phyloP scores from a whole-genome alignment of 1,140 invertebrate species.

The Bombus soroeensis region DNA sequence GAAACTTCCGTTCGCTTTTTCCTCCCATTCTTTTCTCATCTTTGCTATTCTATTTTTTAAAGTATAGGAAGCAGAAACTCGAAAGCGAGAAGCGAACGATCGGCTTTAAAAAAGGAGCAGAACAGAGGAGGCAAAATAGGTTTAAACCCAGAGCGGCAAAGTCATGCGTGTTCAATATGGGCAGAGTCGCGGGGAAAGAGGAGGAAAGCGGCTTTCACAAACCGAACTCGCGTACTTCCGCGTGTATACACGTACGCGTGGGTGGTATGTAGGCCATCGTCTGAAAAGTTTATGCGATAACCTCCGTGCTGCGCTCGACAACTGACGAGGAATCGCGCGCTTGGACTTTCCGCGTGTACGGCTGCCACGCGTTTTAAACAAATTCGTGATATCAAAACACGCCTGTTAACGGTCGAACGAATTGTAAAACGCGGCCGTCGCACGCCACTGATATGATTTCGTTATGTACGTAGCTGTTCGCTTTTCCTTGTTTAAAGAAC shows the following conservation, averaged over 20 bases:
- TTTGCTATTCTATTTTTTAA: not conserved
- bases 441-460: not conserved
- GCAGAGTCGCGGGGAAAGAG: not conserved
- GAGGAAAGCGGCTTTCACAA: conserved; percentile 29
- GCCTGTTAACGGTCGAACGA: not conserved
- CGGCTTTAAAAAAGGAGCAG: not conserved
- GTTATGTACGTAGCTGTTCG: too few species aligned
- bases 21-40: not conserved
- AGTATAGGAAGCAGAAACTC: not conserved
- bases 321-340: conserved; percentile 1
- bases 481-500: not conserved
- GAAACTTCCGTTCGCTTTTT: not conserved
- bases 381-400: conserved; percentile 14
- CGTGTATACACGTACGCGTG: conserved; percentile 8
- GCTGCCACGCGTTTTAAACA: not conserved
- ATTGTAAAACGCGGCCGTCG: not conserved
- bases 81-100: conserved; percentile 1
- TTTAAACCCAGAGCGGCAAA: conserved; percentile 48
- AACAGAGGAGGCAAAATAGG: not conserved
- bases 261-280: conserved; percentile 70
- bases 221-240: conserved; percentile 29
- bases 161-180: conserved; percentile 52
- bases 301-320: conserved; percentile 38
- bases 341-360: not conserved
- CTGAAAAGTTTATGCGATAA: conserved; percentile 73